Evolutionary conservation across 1,140 invertebrate genomes (phyloP), one percentile per base, ranked within the genome.

Genomic region (Drosophila insularis): DNA sequence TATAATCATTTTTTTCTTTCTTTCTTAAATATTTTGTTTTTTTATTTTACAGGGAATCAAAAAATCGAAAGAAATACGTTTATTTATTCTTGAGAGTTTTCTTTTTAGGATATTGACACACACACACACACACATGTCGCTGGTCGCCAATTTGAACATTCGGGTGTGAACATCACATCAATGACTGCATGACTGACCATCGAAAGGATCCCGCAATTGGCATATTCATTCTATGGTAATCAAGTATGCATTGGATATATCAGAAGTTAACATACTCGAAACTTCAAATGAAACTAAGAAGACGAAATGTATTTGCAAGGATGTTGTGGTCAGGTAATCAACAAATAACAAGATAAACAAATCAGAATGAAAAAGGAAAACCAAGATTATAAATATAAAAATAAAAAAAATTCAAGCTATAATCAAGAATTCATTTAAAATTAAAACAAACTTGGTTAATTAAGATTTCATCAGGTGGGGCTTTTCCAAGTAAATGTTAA

Each of bases 121-220:
- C 35, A 37, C 35, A 37, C 35, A 10, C 10, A 37, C 11, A 13
- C 35, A 37, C 11, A 37, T 2, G 10, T 11, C 1, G 10, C 10
- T 50, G 43, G 43, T 50, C 43, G 43, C 43, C 43, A 50, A 50
- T 50, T 50, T 8, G 19, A 50, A 50, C 11, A 37, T 50, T 10
- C 8, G 43, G 43, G 43, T 50, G 17, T 8, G 43, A 50, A 19
- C 43, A 50, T 50, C 17, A 17, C 14, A 4, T 11, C 35, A 37
- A 37, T 37, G 35, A 37, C 35, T 37, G 35, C 35, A 37, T 37
- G 43, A 50, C 19, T 21, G 43, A 10, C 17, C 43, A 50, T 50
- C 5, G 43, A 17, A 8, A 50, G 21, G 43, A 50, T 50, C 43
- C 43, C 2, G 19, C 43, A 50, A 46, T 21, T 11, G 17, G 17